Evolutionary conservation across 2,888 invertebrate species (phyloP).

Genomic region (Cephus rjabovi): DNA sequence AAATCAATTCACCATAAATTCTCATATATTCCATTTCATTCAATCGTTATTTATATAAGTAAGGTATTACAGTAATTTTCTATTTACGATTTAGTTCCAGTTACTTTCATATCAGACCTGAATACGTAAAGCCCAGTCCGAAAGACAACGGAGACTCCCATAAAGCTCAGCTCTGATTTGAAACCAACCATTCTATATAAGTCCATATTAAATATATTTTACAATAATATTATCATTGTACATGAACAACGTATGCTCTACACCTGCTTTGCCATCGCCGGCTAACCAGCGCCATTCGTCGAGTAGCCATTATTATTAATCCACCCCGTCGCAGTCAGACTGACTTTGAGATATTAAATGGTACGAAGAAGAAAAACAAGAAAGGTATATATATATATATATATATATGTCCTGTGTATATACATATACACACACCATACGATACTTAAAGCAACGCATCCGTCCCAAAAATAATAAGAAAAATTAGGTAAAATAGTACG

Average conservation of each 20-base stretch:
- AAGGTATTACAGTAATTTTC: slow-evolving; percentile 57
- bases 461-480: neutral
- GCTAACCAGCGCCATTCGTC: slow-evolving; percentile 46
- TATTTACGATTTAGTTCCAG: slow-evolving; percentile 53
- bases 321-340: slow-evolving; percentile 1
- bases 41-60: slow-evolving; percentile 55
- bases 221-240: slow-evolving; percentile 66
- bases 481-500: neutral
- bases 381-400: neutral
- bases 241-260: slow-evolving; percentile 64
- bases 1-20: slow-evolving; percentile 45
- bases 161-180: slow-evolving; percentile 48
- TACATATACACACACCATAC: neutral
- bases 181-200: slow-evolving; percentile 56
- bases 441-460: neutral
- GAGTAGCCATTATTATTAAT: neutral
- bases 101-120: slow-evolving; percentile 53
- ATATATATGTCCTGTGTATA: no score
- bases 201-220: slow-evolving; percentile 66
- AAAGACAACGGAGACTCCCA: neutral
- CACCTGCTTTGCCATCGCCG: slow-evolving; percentile 50
- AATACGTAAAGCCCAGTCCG: slow-evolving; percentile 20
- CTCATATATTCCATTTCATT: slow-evolving; percentile 57
- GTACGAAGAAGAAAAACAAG: slow-evolving; percentile 3
- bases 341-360: slow-evolving; percentile 3